Conservation (phyloP, 2,113 vertebrate genomes). For the Hemichromis elongatus region DNA sequence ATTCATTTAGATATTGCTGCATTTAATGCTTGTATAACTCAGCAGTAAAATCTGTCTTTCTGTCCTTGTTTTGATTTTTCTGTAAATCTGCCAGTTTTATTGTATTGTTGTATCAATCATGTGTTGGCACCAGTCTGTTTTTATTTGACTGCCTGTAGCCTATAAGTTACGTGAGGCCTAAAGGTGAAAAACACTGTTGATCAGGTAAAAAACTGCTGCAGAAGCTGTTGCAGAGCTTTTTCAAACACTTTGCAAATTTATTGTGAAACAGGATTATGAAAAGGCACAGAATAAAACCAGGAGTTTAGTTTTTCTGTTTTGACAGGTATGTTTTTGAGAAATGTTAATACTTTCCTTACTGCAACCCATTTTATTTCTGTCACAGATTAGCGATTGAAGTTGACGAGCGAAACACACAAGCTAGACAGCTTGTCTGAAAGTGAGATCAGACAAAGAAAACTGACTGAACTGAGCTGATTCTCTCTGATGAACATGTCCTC, state of each 20-base stretch:
- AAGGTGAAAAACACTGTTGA: not conserved
- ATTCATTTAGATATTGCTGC: not conserved
- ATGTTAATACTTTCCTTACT: not conserved
- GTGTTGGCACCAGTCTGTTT: not conserved
- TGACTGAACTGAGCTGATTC: constrained; percentile 3
- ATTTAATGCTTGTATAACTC: not conserved
- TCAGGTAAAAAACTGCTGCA: not conserved
- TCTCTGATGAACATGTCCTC: not conserved
- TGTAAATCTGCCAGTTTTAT: not conserved
- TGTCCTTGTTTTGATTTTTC: not conserved
- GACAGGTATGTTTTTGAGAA: not conserved
- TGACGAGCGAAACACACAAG: constrained; percentile 2
- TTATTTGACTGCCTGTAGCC: not conserved
- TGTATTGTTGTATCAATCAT: not conserved
- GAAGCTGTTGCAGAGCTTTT: not conserved
- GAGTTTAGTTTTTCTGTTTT: not conserved
- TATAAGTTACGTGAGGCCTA: not conserved
- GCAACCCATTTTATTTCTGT: not conserved
- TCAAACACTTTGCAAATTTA: not conserved
- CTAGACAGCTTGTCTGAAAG: not conserved
- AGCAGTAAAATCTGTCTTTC: not conserved
- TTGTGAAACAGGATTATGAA: not conserved
- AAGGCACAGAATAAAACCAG: not conserved
- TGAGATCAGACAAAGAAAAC: not conserved
- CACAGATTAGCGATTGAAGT: not conserved